These are phyloP conservation scores for Caracal caracal DNA, from an alignment of 2,113 vertebrate genomes.

Conservation along the genomic window DNA sequence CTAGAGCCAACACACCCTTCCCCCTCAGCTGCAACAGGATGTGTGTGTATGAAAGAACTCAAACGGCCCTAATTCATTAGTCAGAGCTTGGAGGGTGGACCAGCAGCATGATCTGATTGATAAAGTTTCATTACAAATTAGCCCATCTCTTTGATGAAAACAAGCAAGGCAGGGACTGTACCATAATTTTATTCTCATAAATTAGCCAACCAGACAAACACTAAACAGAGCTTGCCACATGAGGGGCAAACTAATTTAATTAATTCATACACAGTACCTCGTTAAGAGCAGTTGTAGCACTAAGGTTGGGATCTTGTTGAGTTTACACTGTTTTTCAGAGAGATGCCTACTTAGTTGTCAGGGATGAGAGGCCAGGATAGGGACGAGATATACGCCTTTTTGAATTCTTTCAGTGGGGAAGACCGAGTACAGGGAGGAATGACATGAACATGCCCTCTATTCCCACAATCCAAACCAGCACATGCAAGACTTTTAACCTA, in stretches of 20 bases:
- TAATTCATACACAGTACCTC: slow-evolving; percentile 72
- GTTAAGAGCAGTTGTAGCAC: slow-evolving; percentile 68
- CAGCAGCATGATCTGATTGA: slow-evolving; percentile 55
- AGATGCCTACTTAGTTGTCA: slow-evolving; percentile 41
- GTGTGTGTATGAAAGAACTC: not conserved
- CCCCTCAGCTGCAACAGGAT: not conserved
- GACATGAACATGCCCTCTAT: not conserved
- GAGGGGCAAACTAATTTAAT: slow-evolving; percentile 67
- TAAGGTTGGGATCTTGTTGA: slow-evolving; percentile 63
- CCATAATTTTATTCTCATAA: slow-evolving; percentile 70
- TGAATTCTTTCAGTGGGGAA: not conserved
- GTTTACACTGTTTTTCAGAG: slow-evolving; percentile 43
- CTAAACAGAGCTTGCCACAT: slow-evolving; percentile 65
- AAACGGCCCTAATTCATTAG: slow-evolving; percentile 31
- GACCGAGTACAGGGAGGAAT: not conserved
- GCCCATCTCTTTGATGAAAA: slow-evolving; percentile 75
- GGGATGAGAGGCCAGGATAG: not conserved
- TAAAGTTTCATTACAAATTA: slow-evolving; percentile 71
- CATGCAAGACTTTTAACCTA: not conserved
- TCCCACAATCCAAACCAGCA: not conserved
- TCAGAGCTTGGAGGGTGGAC: not conserved
- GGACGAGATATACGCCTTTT: not conserved
- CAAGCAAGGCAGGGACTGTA: slow-evolving; percentile 70
- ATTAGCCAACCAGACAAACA: slow-evolving; percentile 71
- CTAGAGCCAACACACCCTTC: not conserved